Evolutionary conservation across 2,113 vertebrate species (phyloP).

Genomic region (Dinomys branickii): DNA sequence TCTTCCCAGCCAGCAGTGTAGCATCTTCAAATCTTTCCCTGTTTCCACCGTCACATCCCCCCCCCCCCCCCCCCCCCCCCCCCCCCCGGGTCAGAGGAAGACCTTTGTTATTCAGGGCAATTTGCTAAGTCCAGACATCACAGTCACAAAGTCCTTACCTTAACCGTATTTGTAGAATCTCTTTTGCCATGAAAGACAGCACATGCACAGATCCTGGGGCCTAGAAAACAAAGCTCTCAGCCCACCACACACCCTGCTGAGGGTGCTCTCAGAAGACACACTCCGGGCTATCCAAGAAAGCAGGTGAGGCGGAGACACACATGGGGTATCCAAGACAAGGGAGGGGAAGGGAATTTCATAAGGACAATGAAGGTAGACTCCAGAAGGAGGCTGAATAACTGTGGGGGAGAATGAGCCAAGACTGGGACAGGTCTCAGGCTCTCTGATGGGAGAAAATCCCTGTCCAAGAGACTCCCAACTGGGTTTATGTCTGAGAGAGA

Average conservation of each 20-base stretch:
- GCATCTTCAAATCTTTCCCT: not conserved
- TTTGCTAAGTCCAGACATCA: not conserved
- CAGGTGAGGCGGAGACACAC: not conserved
- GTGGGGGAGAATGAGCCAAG: not conserved
- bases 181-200: not conserved
- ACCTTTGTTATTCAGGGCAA: not conserved
- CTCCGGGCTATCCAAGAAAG: not conserved
- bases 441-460: not conserved
- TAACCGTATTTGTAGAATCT: not conserved
- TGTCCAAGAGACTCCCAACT: not conserved
- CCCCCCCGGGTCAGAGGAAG: not conserved
- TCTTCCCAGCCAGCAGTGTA: not conserved
- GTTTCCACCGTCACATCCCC: not conserved
- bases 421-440: not conserved
- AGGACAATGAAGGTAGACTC: not conserved
- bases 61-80: no score
- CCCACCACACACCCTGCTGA: not conserved
- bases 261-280: not conserved
- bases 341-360: not conserved
- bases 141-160: not conserved
- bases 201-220: not conserved
- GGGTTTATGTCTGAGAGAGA: not conserved
- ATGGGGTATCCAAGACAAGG: not conserved
- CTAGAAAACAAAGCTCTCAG: not conserved
- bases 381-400: not conserved